A percentile compares a stretch with the other conserved stretches of the same genome.
Evolutionary conservation across 2,113 vertebrate species (phyloP).

Genomic region (Pachyramphus minor): DNA sequence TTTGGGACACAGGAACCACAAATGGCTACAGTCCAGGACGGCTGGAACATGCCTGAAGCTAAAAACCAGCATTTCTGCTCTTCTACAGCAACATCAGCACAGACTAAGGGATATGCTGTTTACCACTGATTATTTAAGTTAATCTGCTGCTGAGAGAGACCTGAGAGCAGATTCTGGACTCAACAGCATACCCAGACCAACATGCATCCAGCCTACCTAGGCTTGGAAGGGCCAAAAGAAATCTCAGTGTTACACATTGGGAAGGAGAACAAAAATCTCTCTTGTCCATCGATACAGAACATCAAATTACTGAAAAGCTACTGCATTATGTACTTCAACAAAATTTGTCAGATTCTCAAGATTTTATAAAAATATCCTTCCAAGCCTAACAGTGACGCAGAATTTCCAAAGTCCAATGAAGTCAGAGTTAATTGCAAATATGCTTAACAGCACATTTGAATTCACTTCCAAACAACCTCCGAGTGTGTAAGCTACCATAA

Average conservation of each 20-base stretch:
- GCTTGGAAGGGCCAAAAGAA: conserved; percentile 46
- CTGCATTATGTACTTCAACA: not conserved
- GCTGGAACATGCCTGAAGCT: conserved; percentile 54
- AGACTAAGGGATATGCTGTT: conserved; percentile 52
- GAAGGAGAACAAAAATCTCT: not conserved
- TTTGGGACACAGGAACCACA: conserved; percentile 62
- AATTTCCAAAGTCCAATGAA: conserved; percentile 62
- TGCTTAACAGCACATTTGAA: conserved; percentile 60
- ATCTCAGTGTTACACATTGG: not conserved
- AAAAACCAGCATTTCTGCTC: conserved; percentile 57
- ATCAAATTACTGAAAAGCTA: not conserved
- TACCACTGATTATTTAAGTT: conserved; percentile 36
- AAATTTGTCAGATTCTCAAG: not conserved
- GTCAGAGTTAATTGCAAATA: conserved; percentile 65
- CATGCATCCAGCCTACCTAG: conserved; percentile 56
- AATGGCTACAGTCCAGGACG: conserved; percentile 47
- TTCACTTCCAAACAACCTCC: conserved; percentile 48
- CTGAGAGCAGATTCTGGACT: conserved; percentile 44
- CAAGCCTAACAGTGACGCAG: conserved; percentile 61
- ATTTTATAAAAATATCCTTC: conserved; percentile 44
- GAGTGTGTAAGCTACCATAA: conserved; percentile 43
- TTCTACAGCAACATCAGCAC: conserved; percentile 57
- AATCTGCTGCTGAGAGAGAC: conserved; percentile 44
- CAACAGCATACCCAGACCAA: conserved; percentile 58
- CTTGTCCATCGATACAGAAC: not conserved